These are phyloP conservation scores for Sialia sialis DNA, from an alignment of 2,113 vertebrate genomes.

Conservation along the genomic window DNA sequence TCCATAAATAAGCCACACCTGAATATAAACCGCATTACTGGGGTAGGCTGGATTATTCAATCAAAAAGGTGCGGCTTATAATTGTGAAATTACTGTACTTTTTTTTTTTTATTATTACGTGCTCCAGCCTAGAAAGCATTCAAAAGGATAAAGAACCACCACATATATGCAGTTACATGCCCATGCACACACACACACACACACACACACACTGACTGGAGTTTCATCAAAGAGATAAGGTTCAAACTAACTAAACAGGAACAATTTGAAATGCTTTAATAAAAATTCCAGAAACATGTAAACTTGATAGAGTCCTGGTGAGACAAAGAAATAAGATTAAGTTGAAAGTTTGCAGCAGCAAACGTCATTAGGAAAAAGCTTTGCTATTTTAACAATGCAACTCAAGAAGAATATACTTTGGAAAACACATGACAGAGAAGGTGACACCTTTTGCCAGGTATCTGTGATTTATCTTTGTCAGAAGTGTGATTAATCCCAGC, in stretches of 20 bases:
- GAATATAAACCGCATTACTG: no score
- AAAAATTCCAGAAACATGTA: neutral
- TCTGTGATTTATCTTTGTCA: neutral
- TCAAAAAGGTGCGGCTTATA: no score
- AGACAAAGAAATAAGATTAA: neutral
- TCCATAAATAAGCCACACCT: no score
- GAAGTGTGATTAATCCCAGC: neutral
- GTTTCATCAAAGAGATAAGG: neutral
- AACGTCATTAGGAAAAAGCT: neutral
- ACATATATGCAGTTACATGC: neutral
- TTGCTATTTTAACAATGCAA: neutral
- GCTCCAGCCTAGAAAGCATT: neutral
- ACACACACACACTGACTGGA: no score
- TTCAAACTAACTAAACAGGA: neutral
- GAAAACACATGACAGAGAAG: neutral
- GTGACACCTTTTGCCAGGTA: neutral
- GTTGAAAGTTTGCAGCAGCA: neutral
- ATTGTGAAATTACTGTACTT: no score
- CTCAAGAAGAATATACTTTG: neutral
- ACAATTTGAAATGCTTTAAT: neutral
- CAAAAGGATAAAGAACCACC: neutral
- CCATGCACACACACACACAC: accelerated
- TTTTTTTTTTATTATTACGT: neutral
- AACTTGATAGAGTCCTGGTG: neutral
- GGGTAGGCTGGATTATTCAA: no score